Percentiles rank a stretch among this genome's conserved stretches.
Evolutionary conservation across 2,113 vertebrate genomes (phyloP).

Genomic region (Seriola aureovittata): DNA sequence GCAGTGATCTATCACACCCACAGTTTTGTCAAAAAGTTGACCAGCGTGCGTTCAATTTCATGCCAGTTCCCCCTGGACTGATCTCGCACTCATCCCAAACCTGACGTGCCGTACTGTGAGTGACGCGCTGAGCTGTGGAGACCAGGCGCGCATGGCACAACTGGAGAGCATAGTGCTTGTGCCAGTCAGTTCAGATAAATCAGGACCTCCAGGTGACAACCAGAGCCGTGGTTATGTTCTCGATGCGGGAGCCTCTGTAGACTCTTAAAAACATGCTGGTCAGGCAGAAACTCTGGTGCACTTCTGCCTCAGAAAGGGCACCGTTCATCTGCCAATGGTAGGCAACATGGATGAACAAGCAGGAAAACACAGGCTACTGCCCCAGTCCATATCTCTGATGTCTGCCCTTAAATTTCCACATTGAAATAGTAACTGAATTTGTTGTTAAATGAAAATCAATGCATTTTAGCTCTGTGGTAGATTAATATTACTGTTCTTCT

Average conservation of each 20-base stretch:
- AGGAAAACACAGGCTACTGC: neutral
- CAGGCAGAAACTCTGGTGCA: neutral
- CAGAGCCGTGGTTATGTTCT: conserved; percentile 9
- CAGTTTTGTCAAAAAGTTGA: conserved; percentile 7
- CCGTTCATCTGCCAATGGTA: neutral
- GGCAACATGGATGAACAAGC: neutral
- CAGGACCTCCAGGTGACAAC: neutral
- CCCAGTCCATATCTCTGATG: neutral
- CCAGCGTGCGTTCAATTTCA: neutral
- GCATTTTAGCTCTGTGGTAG: neutral
- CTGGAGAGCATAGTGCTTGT: conserved; percentile 3
- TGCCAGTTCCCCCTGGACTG: neutral
- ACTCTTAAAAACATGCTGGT: neutral
- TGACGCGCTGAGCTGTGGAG: conserved; percentile 28
- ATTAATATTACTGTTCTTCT: neutral
- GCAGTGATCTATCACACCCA: neutral
- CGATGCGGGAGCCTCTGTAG: conserved; percentile 4
- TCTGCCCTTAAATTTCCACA: neutral
- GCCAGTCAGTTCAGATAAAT: conserved; percentile 44
- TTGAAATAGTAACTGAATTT: neutral
- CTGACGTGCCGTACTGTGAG: conserved; percentile 27
- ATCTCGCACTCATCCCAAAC: conserved; percentile 24
- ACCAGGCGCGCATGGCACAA: conserved; percentile 17
- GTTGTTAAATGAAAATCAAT: neutral
- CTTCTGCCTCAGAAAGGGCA: neutral